phyloP scores from a whole-genome alignment of 2,113 vertebrate genomes.

The Cavia porcellus region DNA sequence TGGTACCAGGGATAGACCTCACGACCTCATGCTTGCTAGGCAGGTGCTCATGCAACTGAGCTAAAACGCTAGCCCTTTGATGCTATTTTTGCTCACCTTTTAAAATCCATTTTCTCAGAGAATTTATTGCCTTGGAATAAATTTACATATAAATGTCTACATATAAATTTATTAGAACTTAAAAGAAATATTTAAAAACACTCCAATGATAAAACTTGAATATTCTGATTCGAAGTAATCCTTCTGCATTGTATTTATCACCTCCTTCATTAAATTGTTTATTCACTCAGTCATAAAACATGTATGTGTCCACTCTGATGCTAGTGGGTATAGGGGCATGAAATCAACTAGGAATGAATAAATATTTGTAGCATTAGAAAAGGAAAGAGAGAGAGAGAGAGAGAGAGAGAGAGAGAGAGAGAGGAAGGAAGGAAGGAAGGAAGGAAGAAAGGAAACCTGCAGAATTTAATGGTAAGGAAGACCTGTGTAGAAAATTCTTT shows the following conservation, averaged over 20 bases:
- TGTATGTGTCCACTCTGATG: not conserved
- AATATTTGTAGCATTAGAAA: not conserved
- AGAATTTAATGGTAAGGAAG: constrained; percentile 37
- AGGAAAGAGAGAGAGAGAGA: too few relatives aligned
- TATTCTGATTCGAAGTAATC: not conserved
- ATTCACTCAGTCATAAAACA: constrained; percentile 1
- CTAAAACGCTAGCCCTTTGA: not conserved
- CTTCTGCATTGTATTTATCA: not conserved
- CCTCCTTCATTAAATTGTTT: not conserved
- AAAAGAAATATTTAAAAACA: constrained; percentile 48
- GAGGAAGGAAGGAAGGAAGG: too few relatives aligned
- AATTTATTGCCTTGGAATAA: not conserved
- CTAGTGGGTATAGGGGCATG: not conserved
- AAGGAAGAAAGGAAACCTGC: not conserved
- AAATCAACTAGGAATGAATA: constrained; percentile 2
- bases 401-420: not conserved
- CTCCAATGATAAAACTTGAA: not conserved
- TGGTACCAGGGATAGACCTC: too few relatives aligned
- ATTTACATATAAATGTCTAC: not conserved
- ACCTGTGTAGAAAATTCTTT: not conserved
- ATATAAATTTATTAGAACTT: constrained; percentile 37
- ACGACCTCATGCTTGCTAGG: too few relatives aligned
- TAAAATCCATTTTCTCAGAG: constrained; percentile 58
- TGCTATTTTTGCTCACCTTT: constrained; percentile 27
- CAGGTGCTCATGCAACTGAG: too few relatives aligned